phyloP scores from a whole-genome alignment of 1,140 invertebrate species.

The Bombus breviceps region DNA sequence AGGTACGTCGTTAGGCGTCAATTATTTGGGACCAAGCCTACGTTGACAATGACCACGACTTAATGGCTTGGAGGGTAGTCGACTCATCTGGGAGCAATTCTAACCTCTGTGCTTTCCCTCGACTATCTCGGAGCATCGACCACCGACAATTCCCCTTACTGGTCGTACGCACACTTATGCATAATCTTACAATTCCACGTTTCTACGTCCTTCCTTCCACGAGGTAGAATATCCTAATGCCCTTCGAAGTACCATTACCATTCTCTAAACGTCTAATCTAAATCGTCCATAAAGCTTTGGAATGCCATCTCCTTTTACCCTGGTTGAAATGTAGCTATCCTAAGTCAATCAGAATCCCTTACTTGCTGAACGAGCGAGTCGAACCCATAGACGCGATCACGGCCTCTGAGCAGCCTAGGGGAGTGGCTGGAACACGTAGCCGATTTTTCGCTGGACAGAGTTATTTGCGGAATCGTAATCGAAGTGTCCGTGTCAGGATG shows the following conservation, averaged over 20 bases:
- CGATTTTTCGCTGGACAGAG: not conserved
- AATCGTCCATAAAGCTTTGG: not conserved
- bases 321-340: too few species aligned
- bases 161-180: not conserved
- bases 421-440: not conserved
- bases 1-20: not conserved
- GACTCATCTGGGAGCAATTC: not conserved
- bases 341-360: not conserved
- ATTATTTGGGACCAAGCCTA: not conserved
- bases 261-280: not conserved
- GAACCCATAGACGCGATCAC: not conserved
- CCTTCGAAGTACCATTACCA: not conserved
- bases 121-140: not conserved
- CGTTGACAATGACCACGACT: not conserved
- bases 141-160: not conserved
- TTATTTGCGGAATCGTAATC: constrained; percentile 53
- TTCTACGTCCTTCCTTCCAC: not conserved
- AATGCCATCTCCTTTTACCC: not conserved
- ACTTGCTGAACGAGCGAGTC: not conserved
- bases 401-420: not conserved
- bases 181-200: not conserved
- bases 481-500: constrained; percentile 49
- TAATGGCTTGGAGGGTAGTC: not conserved
- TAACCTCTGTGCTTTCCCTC: not conserved
- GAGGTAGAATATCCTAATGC: not conserved